Conservation (phyloP, 2,113 vertebrate genomes). For the Phalacrocorax carbo region DNA sequence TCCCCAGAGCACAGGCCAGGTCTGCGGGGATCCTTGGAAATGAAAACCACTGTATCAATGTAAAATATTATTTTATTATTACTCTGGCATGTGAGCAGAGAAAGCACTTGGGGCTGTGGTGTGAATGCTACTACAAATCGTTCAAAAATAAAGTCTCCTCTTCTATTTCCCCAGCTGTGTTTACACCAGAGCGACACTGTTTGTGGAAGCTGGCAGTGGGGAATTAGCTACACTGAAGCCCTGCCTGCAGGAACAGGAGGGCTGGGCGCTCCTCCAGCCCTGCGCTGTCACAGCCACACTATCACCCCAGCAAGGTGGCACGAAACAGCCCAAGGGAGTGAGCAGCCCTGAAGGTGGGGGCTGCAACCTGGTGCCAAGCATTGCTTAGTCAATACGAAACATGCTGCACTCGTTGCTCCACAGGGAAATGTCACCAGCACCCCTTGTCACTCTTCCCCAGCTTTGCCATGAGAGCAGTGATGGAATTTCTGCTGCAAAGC, state of each 20-base stretch:
- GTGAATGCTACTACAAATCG: not conserved
- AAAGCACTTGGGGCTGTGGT: not conserved
- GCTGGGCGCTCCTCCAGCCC: not conserved
- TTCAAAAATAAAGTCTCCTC: not conserved
- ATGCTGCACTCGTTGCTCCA: not conserved
- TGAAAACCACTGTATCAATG: not conserved
- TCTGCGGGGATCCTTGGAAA: not conserved
- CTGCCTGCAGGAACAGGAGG: not conserved
- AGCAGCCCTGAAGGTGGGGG: not conserved
- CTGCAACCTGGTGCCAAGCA: not conserved
- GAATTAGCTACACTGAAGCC: not conserved
- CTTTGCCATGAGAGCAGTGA: not conserved
- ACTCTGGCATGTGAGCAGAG: not conserved
- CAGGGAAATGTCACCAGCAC: not conserved
- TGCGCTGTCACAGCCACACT: not conserved
- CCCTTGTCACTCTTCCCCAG: not conserved
- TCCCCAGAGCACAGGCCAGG: fast-evolving
- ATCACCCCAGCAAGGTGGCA: not conserved
- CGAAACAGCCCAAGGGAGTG: not conserved
- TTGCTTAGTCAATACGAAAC: not conserved
- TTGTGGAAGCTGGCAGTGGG: not conserved
- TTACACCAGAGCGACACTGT: not conserved
- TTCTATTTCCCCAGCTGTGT: constrained; percentile 19
- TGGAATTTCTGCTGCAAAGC: constrained; percentile 24
- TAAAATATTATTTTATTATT: not conserved